These are phyloP conservation scores for Tenthredo distinguenda DNA, from an alignment of 2,888 invertebrate genomes.

Conservation along the genomic window DNA sequence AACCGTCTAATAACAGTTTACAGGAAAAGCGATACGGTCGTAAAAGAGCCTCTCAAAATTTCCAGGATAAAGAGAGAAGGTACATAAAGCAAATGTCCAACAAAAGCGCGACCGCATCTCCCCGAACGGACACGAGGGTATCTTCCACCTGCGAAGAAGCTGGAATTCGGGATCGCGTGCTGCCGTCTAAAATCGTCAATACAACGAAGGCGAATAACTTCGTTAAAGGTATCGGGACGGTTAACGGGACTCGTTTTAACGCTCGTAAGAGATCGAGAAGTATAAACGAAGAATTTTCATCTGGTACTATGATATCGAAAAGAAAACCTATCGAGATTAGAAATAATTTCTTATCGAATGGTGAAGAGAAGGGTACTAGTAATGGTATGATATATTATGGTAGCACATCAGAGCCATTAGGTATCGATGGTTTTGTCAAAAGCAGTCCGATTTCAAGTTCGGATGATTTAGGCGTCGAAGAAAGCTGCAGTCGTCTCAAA, in stretches of 20 bases:
- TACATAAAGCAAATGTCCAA: background rate
- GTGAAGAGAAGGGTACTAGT: background rate
- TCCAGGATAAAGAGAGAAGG: slow-evolving; percentile 1
- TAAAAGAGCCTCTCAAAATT: background rate
- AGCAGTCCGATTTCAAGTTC: background rate
- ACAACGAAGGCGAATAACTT: background rate
- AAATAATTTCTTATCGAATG: background rate
- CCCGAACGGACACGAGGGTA: background rate
- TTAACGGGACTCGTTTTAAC: background rate
- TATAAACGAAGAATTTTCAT: background rate
- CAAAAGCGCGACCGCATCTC: background rate
- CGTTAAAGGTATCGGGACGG: background rate
- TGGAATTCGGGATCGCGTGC: background rate
- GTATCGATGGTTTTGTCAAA: background rate
- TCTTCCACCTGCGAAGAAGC: slow-evolving; percentile 14
- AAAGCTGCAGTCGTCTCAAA: background rate
- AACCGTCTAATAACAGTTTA: slow-evolving; percentile 3
- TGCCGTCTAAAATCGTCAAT: background rate
- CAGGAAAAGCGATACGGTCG: slow-evolving; percentile 21
- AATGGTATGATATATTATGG: background rate
- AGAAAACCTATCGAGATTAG: background rate
- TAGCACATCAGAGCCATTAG: background rate
- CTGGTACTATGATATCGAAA: background rate
- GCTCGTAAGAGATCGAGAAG: slow-evolving; percentile 26
- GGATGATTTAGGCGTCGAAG: background rate